Evolutionary conservation across 1,140 invertebrate genomes (phyloP), one percentile per base, ranked within the genome.

Genomic region (Papilio dardanus): DNA sequence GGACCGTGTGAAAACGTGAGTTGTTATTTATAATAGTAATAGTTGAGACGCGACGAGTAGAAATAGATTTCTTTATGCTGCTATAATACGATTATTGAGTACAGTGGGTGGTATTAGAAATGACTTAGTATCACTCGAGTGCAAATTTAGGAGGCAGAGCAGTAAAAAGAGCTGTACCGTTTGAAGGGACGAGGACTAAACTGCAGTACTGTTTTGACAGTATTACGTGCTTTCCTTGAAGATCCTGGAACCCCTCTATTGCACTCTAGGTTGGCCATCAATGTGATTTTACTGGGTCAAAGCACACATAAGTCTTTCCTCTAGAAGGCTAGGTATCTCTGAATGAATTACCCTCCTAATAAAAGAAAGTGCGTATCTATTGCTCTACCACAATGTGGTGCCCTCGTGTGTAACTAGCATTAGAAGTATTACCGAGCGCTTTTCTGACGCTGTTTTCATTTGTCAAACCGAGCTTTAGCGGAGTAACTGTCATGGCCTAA

Each of bases 1-100:
- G 77, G 62, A 76, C 77, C 79, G 79, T 81, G 77, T 81, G 79
- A 76, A 81, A 73, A 67, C 71, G 74, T 77, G 75, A 77, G 75
- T 69, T 81, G 75, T 81, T 77, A 77, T 76, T 77, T 80, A 75
- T 77, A 80, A 77, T 77, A 68, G 79, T 76, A 71, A 78, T 78
- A 75, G 73, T 73, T 67, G 74, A 76, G 74, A 71, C 65, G 74
- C 46, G 71, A 75, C 40, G 75, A 77, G 71, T 76, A 58, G 73
- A 78, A 81, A 81, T 81, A 78, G 77, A 81, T 76, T 78, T 81
- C 24, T 78, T 78, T 77, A 74, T 77, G 73, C 50, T 77, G 67
- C 65, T 30, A 19, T 67, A 24, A 24, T 69, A 75, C 75, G 76
- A 77, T 78, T 81, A 78, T 77, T 75, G 58, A 62, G 24, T 30